Conservation (phyloP, 2,113 vertebrate genomes). For the Chlorodrepanis virens region DNA sequence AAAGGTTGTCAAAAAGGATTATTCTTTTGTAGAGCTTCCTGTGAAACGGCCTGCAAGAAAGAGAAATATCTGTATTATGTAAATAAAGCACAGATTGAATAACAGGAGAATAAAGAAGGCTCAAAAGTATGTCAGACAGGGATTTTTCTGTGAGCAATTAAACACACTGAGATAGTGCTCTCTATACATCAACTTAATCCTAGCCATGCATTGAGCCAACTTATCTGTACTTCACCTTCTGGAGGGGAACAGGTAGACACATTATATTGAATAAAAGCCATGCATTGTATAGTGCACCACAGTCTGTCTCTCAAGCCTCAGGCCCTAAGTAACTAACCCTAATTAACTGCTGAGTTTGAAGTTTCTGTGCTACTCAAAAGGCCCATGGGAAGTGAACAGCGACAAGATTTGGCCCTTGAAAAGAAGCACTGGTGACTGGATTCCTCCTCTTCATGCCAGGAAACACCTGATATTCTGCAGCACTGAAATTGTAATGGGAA, state of each 20-base stretch:
- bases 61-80: slow-evolving; percentile 17
- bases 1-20: slow-evolving; percentile 28
- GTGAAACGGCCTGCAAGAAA: background rate
- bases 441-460: slow-evolving; percentile 20
- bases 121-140: background rate
- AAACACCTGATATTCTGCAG: slow-evolving; percentile 8
- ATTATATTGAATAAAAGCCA: background rate
- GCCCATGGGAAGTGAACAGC: slow-evolving; percentile 18
- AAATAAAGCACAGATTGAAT: slow-evolving; percentile 19
- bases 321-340: slow-evolving; percentile 19
- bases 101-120: background rate
- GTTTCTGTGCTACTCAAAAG: slow-evolving; percentile 25
- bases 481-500: background rate
- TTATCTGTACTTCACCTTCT: background rate
- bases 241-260: background rate
- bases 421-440: background rate
- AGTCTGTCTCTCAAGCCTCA: slow-evolving; percentile 18
- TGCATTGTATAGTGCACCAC: background rate
- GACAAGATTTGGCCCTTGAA: slow-evolving; percentile 12
- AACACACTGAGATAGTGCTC: background rate
- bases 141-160: slow-evolving; percentile 22
- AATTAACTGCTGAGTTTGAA: slow-evolving; percentile 34
- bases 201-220: background rate
- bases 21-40: background rate
- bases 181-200: slow-evolving; percentile 8